Percentiles rank a stretch among this genome's conserved stretches.
Evolutionary conservation across 2,797 vertebrate species (phyloP).

Genomic region (Sparus aurata): DNA sequence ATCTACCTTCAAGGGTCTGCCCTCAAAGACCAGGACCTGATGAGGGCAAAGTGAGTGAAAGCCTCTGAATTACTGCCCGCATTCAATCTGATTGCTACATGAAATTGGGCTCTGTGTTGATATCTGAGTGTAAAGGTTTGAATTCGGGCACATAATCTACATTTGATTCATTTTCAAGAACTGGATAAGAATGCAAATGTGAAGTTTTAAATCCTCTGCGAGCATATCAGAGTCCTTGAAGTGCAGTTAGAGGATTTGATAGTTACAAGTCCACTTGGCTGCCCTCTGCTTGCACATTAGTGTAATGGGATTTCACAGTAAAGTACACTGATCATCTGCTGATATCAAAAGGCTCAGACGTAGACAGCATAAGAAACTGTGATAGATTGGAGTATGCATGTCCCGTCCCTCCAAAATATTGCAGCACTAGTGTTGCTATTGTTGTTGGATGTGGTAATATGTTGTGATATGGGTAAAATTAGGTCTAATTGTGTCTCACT

Average conservation of each 20-base stretch:
- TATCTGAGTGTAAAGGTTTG: not conserved
- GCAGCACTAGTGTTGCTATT: not conserved
- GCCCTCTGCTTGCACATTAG: conserved; percentile 40
- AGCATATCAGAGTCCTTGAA: conserved; percentile 3
- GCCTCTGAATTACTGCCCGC: not conserved
- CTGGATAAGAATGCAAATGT: conserved; percentile 6
- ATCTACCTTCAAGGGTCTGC: conserved; percentile 91
- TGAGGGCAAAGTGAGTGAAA: conserved; percentile 89
- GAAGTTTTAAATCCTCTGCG: not conserved
- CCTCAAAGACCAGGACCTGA: conserved; percentile 90
- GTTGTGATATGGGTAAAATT: conserved; percentile 3
- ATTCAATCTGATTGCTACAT: not conserved
- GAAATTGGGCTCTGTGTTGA: not conserved
- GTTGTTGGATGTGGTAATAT: not conserved
- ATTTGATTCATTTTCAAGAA: conserved; percentile 12
- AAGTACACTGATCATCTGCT: conserved; percentile 31
- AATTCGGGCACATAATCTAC: not conserved
- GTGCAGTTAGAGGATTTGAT: conserved; percentile 12
- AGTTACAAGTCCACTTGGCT: conserved; percentile 38
- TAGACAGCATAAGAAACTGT: not conserved
- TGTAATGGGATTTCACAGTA: conserved; percentile 52
- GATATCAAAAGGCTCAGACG: conserved; percentile 17
- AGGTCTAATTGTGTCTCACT: conserved; percentile 7
- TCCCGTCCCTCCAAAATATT: not conserved
- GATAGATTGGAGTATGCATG: conserved; percentile 1